These are phyloP conservation scores for Xiphophorus maculatus DNA, from an alignment of 2,113 vertebrate species.

Conservation along the genomic window DNA sequence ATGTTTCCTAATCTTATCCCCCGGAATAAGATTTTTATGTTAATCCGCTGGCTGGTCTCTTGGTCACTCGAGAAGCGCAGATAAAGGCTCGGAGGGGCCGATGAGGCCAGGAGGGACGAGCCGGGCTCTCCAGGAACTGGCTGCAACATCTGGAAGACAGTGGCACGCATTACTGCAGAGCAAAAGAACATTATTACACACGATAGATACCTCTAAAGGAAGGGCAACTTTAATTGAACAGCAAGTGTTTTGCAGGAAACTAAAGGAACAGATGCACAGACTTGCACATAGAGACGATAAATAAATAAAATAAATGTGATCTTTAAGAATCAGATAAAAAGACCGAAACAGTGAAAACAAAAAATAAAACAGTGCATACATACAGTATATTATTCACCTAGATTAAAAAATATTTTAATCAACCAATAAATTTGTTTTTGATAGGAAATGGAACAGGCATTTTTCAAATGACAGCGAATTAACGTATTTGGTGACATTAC, in stretches of 20 bases:
- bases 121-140: conserved; percentile 10
- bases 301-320: not conserved
- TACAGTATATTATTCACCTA: too few species aligned
- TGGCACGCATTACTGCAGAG: conserved; percentile 1
- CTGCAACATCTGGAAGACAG: conserved; percentile 46
- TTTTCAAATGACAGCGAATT: too few species aligned
- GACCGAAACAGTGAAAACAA: not conserved
- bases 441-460: too few species aligned
- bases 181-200: not conserved
- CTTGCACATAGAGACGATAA: not conserved
- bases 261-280: not conserved
- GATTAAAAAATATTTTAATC: too few species aligned
- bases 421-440: too few species aligned
- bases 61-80: conserved; percentile 90
- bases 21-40: conserved; percentile 99
- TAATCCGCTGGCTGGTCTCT: conserved; percentile 88
- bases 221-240: not conserved
- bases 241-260: not conserved
- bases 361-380: not conserved
- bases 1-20: conserved; percentile 99
- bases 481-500: too few species aligned
- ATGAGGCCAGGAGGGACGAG: conserved; percentile 44
- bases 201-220: not conserved
- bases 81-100: conserved; percentile 69
- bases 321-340: not conserved